These are phyloP conservation scores for Elgaria multicarinata DNA, from an alignment of 2,113 vertebrate species.

Conservation along the genomic window DNA sequence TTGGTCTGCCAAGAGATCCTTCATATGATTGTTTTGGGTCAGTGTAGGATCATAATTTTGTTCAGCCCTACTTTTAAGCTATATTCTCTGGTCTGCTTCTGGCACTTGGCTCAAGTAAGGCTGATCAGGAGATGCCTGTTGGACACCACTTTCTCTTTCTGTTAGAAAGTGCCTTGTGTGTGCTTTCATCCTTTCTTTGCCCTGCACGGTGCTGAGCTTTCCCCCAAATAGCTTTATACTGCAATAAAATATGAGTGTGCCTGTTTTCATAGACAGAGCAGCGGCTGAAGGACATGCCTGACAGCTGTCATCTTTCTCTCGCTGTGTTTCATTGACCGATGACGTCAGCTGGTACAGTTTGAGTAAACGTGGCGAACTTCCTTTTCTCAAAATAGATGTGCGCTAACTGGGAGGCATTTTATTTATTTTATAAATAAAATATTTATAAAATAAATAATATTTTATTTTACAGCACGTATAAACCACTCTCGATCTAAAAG, in stretches of 20 bases:
- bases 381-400: slow-evolving; percentile 11
- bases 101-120: neutral
- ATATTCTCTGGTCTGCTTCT: neutral
- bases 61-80: neutral
- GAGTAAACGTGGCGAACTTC: neutral
- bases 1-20: too few relatives aligned
- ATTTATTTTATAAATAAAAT: too few relatives aligned
- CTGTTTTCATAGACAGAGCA: neutral
- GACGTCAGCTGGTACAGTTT: neutral
- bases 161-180: neutral
- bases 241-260: neutral
- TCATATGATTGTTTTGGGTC: neutral
- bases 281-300: neutral
- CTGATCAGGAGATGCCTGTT: neutral
- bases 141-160: neutral
- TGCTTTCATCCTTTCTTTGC: neutral
- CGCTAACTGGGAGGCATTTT: neutral
- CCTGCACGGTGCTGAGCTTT: neutral
- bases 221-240: neutral
- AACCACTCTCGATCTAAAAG: too few relatives aligned
- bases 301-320: slow-evolving; percentile 4
- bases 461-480: too few relatives aligned
- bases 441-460: too few relatives aligned
- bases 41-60: neutral
- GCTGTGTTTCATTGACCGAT: neutral